Evolutionary conservation across 1,140 invertebrate species (phyloP), one percentile per base, ranked within the genome.

Genomic region (Drosophila obscura): DNA sequence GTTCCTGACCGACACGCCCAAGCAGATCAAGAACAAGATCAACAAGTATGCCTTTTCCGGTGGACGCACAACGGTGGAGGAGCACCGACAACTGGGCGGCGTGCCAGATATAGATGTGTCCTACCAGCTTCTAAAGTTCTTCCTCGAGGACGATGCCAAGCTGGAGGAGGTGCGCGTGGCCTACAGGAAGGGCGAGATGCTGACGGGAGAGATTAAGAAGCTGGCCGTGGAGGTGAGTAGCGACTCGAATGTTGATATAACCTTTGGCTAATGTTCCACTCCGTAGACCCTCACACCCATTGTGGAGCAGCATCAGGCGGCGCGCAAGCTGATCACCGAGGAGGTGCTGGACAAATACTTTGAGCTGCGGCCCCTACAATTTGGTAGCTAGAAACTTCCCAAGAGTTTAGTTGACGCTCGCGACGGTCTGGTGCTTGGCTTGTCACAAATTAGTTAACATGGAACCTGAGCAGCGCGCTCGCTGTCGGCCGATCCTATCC

Each of bases 1-100:
- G 68, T 99, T 97, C 92, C 92, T 99, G 0, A 98, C 96, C 31
- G 99, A 99, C 88, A 98, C 97, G 0, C 93, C 98, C 0, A 98
- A 99, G 82, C 97, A 99, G 92, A 97, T 99, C 56, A 99, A 99
- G 92, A 98, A 96, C 91, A 99, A 97, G 96, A 96, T 98, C 41
- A 99, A 99, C 91, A 99, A 99, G 93, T 97, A 99, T 93, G 99
- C 99, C 24, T 99, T 99, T 93, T 99, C 98, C 56, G 99, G 99
- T 28, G 99, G 99, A 26, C 96, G 96, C 85, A 94, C 95, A 11
- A 99, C 98, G 0, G 93, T 99, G 0, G 98, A 99, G 92, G 97
- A 99, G 91, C 99, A 99, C 91, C 93, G 96, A 73, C 93, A 95
- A 91, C 92, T 96, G 48, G 98, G 99, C 39, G 99, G 99, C 4